phyloP scores from a whole-genome alignment of 2,797 vertebrate species.

The Heterohyrax brucei region DNA sequence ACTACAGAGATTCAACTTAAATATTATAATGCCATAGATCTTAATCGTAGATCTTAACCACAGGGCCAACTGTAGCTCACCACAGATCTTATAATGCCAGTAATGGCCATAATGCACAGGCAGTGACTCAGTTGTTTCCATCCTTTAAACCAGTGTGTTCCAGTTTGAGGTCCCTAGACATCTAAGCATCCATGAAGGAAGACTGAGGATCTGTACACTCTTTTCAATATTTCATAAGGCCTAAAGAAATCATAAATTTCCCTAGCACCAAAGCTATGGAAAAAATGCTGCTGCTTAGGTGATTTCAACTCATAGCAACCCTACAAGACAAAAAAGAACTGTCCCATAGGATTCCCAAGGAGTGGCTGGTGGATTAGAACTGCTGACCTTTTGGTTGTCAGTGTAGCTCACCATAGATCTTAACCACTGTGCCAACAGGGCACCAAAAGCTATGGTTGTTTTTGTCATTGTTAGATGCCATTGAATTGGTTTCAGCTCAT shows the following conservation, averaged over 20 bases:
- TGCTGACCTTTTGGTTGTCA: too few relatives aligned
- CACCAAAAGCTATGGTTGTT: not conserved
- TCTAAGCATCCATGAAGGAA: not conserved
- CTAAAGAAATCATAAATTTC: constrained; percentile 52
- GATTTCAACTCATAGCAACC: too few relatives aligned
- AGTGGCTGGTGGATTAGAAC: too few relatives aligned
- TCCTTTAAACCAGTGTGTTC: not conserved
- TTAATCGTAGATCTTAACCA: too few relatives aligned
- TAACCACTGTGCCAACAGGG: too few relatives aligned
- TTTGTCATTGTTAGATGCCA: too few relatives aligned
- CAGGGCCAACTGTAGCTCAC: too few relatives aligned
- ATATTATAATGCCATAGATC: not conserved
- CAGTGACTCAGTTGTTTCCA: constrained; percentile 28
- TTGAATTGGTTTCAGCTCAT: not conserved
- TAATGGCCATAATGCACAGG: not conserved
- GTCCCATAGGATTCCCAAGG: too few relatives aligned
- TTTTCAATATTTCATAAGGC: constrained; percentile 21
- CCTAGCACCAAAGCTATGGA: not conserved
- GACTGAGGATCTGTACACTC: not conserved
- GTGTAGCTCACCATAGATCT: too few relatives aligned
- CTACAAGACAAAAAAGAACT: too few relatives aligned
- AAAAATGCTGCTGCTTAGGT: too few relatives aligned
- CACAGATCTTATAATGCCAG: not conserved
- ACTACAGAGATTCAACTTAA: constrained; percentile 46
- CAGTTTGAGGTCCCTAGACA: not conserved